These are phyloP conservation scores for Horisme vitalbata DNA, from an alignment of 2,888 invertebrate genomes.

Conservation along the genomic window DNA sequence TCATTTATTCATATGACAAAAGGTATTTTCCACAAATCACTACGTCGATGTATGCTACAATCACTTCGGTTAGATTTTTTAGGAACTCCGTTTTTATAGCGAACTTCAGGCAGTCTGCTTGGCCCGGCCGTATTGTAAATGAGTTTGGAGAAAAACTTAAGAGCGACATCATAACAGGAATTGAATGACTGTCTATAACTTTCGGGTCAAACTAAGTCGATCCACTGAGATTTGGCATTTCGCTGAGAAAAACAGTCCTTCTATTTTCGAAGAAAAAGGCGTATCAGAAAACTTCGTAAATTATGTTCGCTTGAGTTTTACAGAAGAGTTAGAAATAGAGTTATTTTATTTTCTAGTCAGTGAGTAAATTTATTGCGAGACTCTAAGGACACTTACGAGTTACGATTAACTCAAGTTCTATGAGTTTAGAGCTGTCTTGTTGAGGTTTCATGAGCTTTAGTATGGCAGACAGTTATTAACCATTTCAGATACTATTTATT, in stretches of 20 bases:
- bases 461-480: too few species aligned
- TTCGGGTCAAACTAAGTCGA: constrained; percentile 30
- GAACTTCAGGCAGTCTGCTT: too few species aligned
- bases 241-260: constrained; percentile 12
- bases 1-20: too few species aligned
- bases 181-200: constrained; percentile 31
- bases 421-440: constrained; percentile 7
- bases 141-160: constrained; percentile 20
- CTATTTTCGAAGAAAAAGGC: constrained; percentile 23
- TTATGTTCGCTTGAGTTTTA: constrained; percentile 24
- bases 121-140: too few species aligned
- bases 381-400: background rate
- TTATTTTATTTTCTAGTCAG: constrained; percentile 12
- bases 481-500: too few species aligned
- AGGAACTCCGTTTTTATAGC: too few species aligned
- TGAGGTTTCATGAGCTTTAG: too few species aligned
- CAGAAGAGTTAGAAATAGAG: constrained; percentile 12
- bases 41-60: too few species aligned
- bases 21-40: too few species aligned
- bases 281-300: constrained; percentile 25
- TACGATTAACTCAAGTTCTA: background rate
- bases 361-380: constrained; percentile 2
- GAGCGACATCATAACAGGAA: constrained; percentile 29
- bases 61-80: too few species aligned
- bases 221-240: constrained; percentile 29